phyloP scores from a whole-genome alignment of 2,888 invertebrate species.

The Scaptomyza reducta region DNA sequence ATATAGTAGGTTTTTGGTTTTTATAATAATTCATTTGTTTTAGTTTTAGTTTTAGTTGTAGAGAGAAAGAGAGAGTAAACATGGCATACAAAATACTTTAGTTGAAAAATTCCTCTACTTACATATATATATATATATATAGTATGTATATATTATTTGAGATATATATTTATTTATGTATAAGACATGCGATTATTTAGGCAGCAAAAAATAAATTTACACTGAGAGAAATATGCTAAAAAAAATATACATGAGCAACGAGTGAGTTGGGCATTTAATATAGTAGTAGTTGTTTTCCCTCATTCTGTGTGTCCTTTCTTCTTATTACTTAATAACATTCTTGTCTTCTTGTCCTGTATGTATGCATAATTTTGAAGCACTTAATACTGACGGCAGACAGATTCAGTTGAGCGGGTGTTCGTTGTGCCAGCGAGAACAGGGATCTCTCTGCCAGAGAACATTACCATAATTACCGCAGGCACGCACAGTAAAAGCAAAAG shows the following conservation, averaged over 20 bases:
- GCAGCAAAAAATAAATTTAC: conserved; percentile 56
- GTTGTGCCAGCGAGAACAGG: conserved; percentile 14
- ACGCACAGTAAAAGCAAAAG: conserved; percentile 41
- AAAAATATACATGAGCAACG: conserved; percentile 68
- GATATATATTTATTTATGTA: conserved; percentile 28
- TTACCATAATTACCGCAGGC: conserved; percentile 70
- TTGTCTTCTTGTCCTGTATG: conserved; percentile 57
- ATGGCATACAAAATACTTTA: conserved; percentile 75
- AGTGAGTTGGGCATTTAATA: conserved; percentile 46
- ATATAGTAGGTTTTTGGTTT: conserved; percentile 23
- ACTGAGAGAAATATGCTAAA: conserved; percentile 60
- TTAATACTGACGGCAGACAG: conserved; percentile 44
- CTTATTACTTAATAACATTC: conserved; percentile 67
- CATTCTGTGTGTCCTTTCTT: background rate
- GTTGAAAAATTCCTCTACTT: conserved; percentile 74
- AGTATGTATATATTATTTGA: conserved; percentile 25
- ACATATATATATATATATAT: conserved; percentile 12
- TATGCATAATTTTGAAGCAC: conserved; percentile 65
- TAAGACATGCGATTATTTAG: conserved; percentile 61
- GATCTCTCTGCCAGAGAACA: conserved; percentile 51
- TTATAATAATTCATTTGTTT: conserved; percentile 14
- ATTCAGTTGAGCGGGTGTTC: background rate
- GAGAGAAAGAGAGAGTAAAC: conserved; percentile 77
- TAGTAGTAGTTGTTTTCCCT: background rate
- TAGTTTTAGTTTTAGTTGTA: conserved; percentile 40